phyloP scores from a whole-genome alignment of 2,888 invertebrate species.

The Ceratothoa steindachneri region DNA sequence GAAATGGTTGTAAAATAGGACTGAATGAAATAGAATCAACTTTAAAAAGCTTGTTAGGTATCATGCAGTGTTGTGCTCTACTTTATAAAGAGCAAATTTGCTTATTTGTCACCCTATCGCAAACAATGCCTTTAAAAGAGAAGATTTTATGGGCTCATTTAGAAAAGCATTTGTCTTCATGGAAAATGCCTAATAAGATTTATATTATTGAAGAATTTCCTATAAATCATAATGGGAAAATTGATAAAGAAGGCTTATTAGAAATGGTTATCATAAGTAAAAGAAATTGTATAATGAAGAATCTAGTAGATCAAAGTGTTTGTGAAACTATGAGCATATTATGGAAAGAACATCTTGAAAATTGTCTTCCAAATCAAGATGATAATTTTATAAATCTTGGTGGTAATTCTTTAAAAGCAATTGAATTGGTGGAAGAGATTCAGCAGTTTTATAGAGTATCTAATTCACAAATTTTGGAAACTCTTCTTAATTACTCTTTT shows the following conservation, averaged over 20 bases:
- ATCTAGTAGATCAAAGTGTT: not conserved
- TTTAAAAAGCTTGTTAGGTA: not conserved
- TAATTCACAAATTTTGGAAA: not conserved
- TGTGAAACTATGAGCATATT: not conserved
- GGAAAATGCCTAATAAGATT: not conserved
- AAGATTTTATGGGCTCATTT: not conserved
- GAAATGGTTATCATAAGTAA: not conserved
- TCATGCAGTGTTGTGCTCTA: not conserved
- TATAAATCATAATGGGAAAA: not conserved
- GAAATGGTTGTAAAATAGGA: not conserved
- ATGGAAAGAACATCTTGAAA: not conserved
- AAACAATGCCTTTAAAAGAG: not conserved
- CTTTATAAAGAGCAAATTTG: not conserved
- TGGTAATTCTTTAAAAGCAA: not conserved
- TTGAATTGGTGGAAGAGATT: not conserved
- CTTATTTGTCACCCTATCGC: not conserved
- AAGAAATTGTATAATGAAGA: too few species aligned
- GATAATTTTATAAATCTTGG: not conserved
- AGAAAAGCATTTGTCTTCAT: not conserved
- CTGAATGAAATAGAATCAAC: not conserved
- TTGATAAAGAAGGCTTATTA: not conserved
- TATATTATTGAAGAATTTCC: not conserved
- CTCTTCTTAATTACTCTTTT: not conserved
- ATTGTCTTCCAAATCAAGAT: not conserved
- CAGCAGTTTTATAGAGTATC: not conserved